Evolutionary conservation across 2,888 invertebrate species (phyloP).

Genomic region (Fragum sueziense): DNA sequence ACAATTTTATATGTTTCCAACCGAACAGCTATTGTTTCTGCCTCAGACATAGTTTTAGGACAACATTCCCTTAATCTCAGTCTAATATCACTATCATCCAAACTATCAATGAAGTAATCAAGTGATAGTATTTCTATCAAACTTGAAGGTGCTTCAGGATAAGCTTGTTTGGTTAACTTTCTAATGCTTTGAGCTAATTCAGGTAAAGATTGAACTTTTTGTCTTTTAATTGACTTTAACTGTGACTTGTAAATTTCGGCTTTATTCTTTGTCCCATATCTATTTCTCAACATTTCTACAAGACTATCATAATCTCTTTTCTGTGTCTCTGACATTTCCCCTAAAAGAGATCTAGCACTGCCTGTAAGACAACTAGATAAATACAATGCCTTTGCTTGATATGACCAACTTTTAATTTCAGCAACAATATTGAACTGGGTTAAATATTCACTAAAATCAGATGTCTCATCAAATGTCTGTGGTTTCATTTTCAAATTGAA

Average conservation of each 20-base stretch:
- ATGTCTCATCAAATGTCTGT: conserved; percentile 45
- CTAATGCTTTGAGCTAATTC: conserved; percentile 52
- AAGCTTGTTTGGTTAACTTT: conserved; percentile 48
- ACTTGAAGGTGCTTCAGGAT: conserved; percentile 29
- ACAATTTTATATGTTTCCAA: conserved; percentile 39
- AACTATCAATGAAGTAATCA: conserved; percentile 42
- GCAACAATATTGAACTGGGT: conserved; percentile 52
- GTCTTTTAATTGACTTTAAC: conserved; percentile 30
- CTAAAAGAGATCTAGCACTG: conserved; percentile 30
- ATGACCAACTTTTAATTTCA: conserved; percentile 82
- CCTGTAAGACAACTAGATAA: conserved; percentile 51
- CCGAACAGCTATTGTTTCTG: conserved; percentile 35
- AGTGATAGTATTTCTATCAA: conserved; percentile 37
- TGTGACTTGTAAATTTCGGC: conserved; percentile 48
- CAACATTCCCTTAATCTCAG: conserved; percentile 31
- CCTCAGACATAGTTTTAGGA: conserved; percentile 35
- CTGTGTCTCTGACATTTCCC: conserved; percentile 29
- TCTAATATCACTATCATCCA: conserved; percentile 35
- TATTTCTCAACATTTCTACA: conserved; percentile 24
- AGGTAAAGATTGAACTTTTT: conserved; percentile 45
- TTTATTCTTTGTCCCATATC: conserved; percentile 46
- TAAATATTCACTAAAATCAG: conserved; percentile 52
- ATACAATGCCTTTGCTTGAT: conserved; percentile 39
- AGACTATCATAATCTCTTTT: conserved; percentile 37
- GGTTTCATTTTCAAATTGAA: conserved; percentile 31